Conservation (phyloP, 2,888 invertebrate genomes). For the Sinhomidia bicolor region DNA sequence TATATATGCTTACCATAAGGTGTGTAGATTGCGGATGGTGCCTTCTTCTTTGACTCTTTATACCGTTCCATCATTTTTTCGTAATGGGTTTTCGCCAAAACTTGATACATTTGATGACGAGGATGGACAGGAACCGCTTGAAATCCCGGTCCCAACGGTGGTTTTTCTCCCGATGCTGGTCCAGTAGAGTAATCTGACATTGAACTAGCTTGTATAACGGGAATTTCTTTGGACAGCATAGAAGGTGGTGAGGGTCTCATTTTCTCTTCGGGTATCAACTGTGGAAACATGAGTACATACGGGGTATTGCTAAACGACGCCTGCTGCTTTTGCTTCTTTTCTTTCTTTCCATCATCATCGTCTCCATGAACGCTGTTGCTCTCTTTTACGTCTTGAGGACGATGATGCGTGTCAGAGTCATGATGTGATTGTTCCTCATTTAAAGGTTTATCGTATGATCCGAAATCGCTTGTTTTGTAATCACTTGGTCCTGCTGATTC, state of each 20-base stretch:
- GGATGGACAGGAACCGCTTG: conserved; percentile 79
- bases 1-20: conserved; percentile 75
- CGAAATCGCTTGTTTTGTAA: not conserved
- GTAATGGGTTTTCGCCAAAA: conserved; percentile 79
- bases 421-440: not conserved
- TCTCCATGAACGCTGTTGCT: not conserved
- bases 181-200: conserved; percentile 59
- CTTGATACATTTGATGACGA: conserved; percentile 80
- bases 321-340: conserved; percentile 9
- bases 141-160: conserved; percentile 76
- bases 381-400: not conserved
- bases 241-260: conserved; percentile 76
- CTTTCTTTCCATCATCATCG: conserved; percentile 42
- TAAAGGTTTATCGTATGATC: conserved; percentile 18
- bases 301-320: conserved; percentile 78
- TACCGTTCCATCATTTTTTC: conserved; percentile 77
- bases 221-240: conserved; percentile 74
- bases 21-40: conserved; percentile 79
- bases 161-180: conserved; percentile 72
- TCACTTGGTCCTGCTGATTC: not conserved
- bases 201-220: conserved; percentile 75
- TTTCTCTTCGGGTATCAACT: conserved; percentile 74
- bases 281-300: conserved; percentile 80
- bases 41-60: conserved; percentile 75
- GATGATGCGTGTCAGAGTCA: not conserved